Evolutionary conservation across 2,113 vertebrate species (phyloP).

Genomic region (Panthera uncia): DNA sequence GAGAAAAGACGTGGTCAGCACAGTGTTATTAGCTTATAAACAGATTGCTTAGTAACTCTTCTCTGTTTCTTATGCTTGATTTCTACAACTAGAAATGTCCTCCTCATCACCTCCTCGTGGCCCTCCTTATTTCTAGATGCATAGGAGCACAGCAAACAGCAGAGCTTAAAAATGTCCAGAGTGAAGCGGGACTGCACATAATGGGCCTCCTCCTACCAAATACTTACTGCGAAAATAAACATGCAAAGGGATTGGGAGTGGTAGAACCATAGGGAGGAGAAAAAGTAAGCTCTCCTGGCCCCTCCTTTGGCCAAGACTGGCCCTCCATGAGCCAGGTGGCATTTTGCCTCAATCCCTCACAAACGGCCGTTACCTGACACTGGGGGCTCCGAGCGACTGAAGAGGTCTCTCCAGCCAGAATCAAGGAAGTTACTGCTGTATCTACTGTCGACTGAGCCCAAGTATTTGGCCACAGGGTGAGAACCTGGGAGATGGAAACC

Average conservation of each 20-base stretch:
- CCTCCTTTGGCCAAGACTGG: not conserved
- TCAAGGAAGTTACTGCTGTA: slow-evolving; percentile 92
- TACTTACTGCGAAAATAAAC: not conserved
- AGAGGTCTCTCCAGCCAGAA: slow-evolving; percentile 90
- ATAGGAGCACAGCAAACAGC: not conserved
- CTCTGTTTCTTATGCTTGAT: not conserved
- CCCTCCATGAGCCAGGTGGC: not conserved
- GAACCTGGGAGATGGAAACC: slow-evolving; percentile 84
- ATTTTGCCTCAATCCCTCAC: rapidly evolving
- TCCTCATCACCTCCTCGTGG: not conserved
- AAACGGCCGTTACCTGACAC: slow-evolving; percentile 82
- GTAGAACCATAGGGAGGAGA: not conserved
- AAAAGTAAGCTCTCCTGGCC: rapidly evolving
- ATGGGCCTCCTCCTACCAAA: not conserved
- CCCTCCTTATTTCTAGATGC: not conserved
- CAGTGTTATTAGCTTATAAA: not conserved
- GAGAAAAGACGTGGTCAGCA: not conserved
- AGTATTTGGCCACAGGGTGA: slow-evolving; percentile 92
- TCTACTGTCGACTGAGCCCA: slow-evolving; percentile 91
- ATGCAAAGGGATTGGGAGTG: not conserved
- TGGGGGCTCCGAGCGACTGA: slow-evolving; percentile 90
- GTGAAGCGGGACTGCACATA: not conserved
- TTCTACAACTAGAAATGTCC: not conserved
- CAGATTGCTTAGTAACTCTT: not conserved
- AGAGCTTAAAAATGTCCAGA: not conserved